Evolutionary conservation across 2,113 vertebrate species (phyloP), one percentile per base, ranked within the genome.

Genomic region (Alexandromys fortis): DNA sequence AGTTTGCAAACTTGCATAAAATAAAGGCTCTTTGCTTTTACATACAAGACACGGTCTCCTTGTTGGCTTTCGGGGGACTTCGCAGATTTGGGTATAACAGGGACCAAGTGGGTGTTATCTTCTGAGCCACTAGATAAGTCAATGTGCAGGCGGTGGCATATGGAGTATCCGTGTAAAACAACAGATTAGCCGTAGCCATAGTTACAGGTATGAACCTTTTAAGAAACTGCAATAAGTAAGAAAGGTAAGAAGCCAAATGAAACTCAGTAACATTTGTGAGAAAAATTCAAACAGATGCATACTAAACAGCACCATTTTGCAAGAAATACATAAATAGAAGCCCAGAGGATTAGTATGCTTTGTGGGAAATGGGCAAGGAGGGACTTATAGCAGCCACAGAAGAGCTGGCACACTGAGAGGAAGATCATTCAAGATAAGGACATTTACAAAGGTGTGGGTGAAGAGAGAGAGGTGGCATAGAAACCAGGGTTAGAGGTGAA

Each of bases 231-330:
- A 89, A 94, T 91, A 89, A 86, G 68, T 13, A 68, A 89, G 94
- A 87, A 94, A 97, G 86, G 73, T 83, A 83, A 96, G 73, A 94
- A 82, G 58, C 77, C 61, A 79, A 89, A 55, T 55, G 81, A 86
- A 90, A 92, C 42, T 88, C 79, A 47, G 17, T 72, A 88, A 42
- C 33, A 33, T 90, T 91, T 92, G 85, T 93, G 88, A 79, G 81
- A 89, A 82, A 82, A 79, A 82, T 89, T 89, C 67, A 91, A 86
- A 75, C 26, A 63, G 33, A 35, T 21, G 61, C 52, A 28, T 58
- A 24, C 52, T 68, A 87, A 91, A 45, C 58, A 92, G 11, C 2
- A 28, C 9, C 0, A 0, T 47, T 96, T 91, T 92, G 68, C 90
- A 58, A 58, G 81, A 85, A 78, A 78, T 22, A 12, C 19, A 42